These are phyloP conservation scores for Chionis minor DNA, from an alignment of 2,113 vertebrate genomes.

Conservation along the genomic window DNA sequence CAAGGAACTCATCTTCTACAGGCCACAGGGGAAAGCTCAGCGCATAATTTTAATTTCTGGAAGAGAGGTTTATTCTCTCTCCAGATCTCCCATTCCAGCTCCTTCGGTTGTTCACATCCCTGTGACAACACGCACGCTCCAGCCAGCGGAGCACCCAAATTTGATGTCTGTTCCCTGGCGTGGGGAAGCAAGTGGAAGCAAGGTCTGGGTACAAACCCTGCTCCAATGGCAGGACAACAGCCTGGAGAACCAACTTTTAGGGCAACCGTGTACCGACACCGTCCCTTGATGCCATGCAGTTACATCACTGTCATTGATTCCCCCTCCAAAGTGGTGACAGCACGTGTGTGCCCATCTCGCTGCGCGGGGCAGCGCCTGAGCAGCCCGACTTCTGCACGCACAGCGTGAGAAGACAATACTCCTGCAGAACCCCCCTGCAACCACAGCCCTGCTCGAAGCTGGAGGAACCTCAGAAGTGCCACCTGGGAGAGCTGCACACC, in stretches of 20 bases:
- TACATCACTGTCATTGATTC: background rate
- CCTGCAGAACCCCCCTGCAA: background rate
- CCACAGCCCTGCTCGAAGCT: background rate
- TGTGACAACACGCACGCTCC: background rate
- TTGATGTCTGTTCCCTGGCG: background rate
- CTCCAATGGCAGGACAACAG: background rate
- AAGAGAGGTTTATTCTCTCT: background rate
- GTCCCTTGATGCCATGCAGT: no score
- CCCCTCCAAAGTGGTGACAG: background rate
- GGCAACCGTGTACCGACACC: background rate
- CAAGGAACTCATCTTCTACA: background rate
- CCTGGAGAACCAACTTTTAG: background rate
- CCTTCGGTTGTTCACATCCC: accelerated
- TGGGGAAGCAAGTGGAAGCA: background rate
- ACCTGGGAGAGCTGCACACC: background rate
- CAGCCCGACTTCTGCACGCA: background rate
- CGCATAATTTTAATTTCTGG: no score
- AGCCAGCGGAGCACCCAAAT: background rate
- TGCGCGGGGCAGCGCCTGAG: background rate
- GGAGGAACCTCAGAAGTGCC: background rate
- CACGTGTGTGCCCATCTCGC: accelerated
- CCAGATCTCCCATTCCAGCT: background rate
- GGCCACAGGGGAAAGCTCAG: background rate
- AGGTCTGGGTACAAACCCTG: accelerated
- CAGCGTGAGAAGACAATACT: background rate